Evolutionary conservation across 2,113 vertebrate species (phyloP).

Genomic region (Dinomys branickii): DNA sequence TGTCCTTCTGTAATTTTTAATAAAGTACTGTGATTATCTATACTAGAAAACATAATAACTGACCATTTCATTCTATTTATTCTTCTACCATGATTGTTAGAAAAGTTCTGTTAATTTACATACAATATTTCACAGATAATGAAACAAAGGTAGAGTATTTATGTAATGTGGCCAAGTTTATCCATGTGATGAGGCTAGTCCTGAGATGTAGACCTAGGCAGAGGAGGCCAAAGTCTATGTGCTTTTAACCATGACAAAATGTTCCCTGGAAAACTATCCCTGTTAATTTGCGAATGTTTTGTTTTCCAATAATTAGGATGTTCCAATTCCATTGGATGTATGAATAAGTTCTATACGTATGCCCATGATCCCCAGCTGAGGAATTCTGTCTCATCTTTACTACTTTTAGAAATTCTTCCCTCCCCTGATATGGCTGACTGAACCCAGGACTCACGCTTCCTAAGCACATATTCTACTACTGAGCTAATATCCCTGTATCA

Average conservation of each 20-base stretch:
- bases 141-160: not conserved
- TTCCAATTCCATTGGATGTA: not conserved
- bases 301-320: not conserved
- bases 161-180: not conserved
- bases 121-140: not conserved
- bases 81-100: too few relatives aligned
- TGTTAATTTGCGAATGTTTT: not conserved
- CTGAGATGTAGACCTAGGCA: not conserved
- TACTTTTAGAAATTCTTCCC: not conserved
- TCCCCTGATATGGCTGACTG: too few relatives aligned
- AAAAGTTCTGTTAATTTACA: not conserved
- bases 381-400: too few relatives aligned
- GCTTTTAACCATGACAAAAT: not conserved
- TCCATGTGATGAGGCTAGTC: fast-evolving
- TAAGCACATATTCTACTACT: too few relatives aligned
- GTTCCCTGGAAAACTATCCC: not conserved
- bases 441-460: not conserved
- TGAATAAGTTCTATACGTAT: not conserved
- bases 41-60: not conserved
- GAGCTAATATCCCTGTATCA: not conserved
- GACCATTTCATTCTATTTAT: too few relatives aligned
- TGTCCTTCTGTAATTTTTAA: not conserved
- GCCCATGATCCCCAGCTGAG: too few relatives aligned
- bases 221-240: not conserved
- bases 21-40: not conserved